Evolutionary conservation across 1,140 invertebrate genomes (phyloP).

Genomic region (Drosophila biarmipes): DNA sequence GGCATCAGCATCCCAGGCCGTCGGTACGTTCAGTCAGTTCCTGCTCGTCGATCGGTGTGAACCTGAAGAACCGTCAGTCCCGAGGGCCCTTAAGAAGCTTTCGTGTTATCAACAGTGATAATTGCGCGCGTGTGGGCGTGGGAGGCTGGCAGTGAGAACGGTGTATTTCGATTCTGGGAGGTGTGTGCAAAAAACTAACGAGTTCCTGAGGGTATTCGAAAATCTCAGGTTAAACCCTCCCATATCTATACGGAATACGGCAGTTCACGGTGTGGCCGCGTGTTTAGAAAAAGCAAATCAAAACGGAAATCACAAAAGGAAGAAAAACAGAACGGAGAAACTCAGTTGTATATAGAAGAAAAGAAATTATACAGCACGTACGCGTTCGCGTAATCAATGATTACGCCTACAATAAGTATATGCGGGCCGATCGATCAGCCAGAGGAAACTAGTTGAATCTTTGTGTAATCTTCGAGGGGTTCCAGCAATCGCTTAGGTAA

Average conservation of each 20-base stretch:
- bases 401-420: slow-evolving; percentile 59
- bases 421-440: slow-evolving; percentile 20
- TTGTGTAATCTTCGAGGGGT: slow-evolving; percentile 16
- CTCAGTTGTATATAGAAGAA: slow-evolving; percentile 38
- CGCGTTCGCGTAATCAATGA: slow-evolving; percentile 57
- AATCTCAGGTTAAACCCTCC: slow-evolving; percentile 5
- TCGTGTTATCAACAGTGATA: slow-evolving; percentile 50
- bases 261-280: slow-evolving; percentile 60
- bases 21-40: slow-evolving; percentile 72
- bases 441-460: slow-evolving; percentile 18
- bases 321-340: slow-evolving; percentile 40
- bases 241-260: slow-evolving; percentile 12
- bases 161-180: slow-evolving; percentile 23
- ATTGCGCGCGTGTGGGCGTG: slow-evolving; percentile 13
- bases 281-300: slow-evolving; percentile 75
- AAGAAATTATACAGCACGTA: slow-evolving; percentile 49
- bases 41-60: slow-evolving; percentile 70
- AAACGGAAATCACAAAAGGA: slow-evolving; percentile 65
- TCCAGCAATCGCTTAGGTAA: slow-evolving; percentile 7
- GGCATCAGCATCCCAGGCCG: slow-evolving; percentile 44
- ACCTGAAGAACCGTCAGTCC: slow-evolving; percentile 29
- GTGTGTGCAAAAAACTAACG: slow-evolving; percentile 25
- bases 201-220: background rate
- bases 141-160: slow-evolving; percentile 17
- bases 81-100: slow-evolving; percentile 21